Percentiles rank a stretch among this genome's conserved stretches.
These are phyloP conservation scores for Menura novaehollandiae DNA, from an alignment of 2,113 vertebrate genomes.

Conservation along the genomic window DNA sequence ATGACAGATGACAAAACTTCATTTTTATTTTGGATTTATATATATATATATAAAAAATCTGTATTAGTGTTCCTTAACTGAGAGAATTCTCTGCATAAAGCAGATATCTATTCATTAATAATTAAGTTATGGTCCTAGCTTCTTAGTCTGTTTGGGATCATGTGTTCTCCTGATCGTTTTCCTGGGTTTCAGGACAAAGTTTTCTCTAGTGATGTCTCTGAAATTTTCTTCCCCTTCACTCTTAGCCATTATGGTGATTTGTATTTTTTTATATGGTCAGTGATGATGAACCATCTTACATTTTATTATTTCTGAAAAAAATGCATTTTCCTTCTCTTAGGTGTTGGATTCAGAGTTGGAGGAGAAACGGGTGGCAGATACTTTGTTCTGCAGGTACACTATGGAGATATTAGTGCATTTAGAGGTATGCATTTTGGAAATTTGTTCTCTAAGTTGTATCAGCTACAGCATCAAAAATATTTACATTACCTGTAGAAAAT, in stretches of 20 bases:
- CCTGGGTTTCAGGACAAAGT: not conserved
- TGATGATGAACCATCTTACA: not conserved
- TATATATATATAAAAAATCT: not conserved
- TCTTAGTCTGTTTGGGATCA: not conserved
- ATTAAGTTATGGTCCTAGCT: not conserved
- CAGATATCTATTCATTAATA: not conserved
- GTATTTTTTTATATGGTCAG: not conserved
- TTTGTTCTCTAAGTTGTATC: not conserved
- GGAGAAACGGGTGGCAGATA: conserved; percentile 82
- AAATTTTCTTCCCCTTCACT: not conserved
- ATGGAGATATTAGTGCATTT: conserved; percentile 87
- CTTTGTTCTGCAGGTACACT: conserved; percentile 96
- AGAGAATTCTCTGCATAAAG: not conserved
- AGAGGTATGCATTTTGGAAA: conserved; percentile 76
- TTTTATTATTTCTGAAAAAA: conserved; percentile 4
- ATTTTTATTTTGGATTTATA: not conserved
- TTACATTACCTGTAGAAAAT: not conserved
- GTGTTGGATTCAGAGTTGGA: conserved; percentile 96
- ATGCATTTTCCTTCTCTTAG: conserved; percentile 45
- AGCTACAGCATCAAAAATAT: not conserved
- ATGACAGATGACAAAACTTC: not conserved
- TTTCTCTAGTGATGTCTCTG: not conserved
- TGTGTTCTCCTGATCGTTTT: not conserved
- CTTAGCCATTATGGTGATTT: not conserved
- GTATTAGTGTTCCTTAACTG: not conserved